Percentiles rank a stretch among this genome's conserved stretches.
These are phyloP conservation scores for Oreamnos americanus DNA, from an alignment of 2,113 vertebrate genomes.

Conservation along the genomic window DNA sequence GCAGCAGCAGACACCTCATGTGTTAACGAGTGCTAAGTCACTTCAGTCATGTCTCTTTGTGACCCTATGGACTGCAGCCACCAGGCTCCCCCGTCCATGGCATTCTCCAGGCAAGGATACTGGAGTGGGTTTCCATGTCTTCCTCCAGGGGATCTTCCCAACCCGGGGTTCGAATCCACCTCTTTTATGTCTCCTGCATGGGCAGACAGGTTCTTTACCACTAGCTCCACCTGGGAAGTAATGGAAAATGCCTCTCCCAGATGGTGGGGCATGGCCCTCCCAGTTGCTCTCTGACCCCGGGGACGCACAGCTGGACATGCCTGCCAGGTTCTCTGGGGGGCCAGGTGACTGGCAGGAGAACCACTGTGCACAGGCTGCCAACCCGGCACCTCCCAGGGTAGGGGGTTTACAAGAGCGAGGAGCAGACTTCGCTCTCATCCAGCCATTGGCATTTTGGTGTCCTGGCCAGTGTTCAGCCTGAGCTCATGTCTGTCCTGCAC, in stretches of 20 bases:
- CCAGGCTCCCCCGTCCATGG: not conserved
- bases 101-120: not conserved
- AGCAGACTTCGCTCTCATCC: not conserved
- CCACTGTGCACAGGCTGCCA: not conserved
- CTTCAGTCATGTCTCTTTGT: not conserved
- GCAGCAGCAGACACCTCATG: not conserved
- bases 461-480: not conserved
- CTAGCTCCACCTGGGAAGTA: not conserved
- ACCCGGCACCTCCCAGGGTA: not conserved
- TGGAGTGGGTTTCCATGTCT: not conserved
- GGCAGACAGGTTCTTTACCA: not conserved
- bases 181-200: not conserved
- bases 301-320: not conserved
- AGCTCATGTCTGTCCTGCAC: rapidly evolving
- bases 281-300: rapidly evolving
- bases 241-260: not conserved
- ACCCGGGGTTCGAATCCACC: not conserved
- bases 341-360: not conserved
- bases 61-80: not conserved
- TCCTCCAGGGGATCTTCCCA: not conserved
- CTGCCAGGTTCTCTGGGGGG: not conserved
- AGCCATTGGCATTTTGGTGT: not conserved
- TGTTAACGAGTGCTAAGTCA: not conserved
- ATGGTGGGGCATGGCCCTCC: not conserved
- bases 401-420: not conserved